A percentile compares a stretch with the other conserved stretches of the same genome.
Evolutionary conservation across 2,113 vertebrate species (phyloP).

Genomic region (Sylvietta virens): DNA sequence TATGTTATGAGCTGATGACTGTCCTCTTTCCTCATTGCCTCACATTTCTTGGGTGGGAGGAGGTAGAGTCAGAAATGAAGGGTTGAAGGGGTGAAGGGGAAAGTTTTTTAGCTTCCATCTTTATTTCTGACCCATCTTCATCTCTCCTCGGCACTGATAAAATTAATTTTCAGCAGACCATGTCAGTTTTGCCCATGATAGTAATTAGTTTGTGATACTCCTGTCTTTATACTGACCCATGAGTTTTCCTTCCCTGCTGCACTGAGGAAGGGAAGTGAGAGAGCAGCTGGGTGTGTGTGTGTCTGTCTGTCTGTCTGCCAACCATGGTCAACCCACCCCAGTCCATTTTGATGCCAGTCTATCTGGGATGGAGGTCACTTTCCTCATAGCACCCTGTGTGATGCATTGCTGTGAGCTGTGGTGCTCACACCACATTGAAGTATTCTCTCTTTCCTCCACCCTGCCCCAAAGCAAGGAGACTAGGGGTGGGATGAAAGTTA

Average conservation of each 20-base stretch:
- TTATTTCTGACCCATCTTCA: background rate
- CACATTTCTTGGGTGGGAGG: rapidly evolving
- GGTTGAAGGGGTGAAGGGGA: background rate
- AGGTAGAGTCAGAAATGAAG: background rate
- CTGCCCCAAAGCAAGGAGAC: background rate
- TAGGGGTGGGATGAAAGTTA: background rate
- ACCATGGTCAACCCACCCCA: rapidly evolving
- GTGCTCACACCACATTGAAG: rapidly evolving
- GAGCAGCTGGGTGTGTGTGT: background rate
- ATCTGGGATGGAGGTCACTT: background rate
- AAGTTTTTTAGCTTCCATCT: background rate
- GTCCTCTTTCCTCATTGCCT: background rate
- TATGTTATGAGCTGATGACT: background rate
- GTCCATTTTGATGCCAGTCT: background rate
- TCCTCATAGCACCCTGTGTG: rapidly evolving
- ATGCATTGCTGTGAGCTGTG: rapidly evolving
- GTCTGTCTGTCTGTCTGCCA: background rate
- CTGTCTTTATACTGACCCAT: background rate
- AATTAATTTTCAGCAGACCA: background rate
- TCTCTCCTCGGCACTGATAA: background rate
- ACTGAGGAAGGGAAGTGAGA: background rate
- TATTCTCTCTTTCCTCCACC: background rate
- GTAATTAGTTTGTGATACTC: rapidly evolving
- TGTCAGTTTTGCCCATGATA: rapidly evolving
- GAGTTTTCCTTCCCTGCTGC: background rate